Base-by-base conservation (phyloP, 2,888 invertebrate genomes). In the Meliscaeva auricollis region DNA sequence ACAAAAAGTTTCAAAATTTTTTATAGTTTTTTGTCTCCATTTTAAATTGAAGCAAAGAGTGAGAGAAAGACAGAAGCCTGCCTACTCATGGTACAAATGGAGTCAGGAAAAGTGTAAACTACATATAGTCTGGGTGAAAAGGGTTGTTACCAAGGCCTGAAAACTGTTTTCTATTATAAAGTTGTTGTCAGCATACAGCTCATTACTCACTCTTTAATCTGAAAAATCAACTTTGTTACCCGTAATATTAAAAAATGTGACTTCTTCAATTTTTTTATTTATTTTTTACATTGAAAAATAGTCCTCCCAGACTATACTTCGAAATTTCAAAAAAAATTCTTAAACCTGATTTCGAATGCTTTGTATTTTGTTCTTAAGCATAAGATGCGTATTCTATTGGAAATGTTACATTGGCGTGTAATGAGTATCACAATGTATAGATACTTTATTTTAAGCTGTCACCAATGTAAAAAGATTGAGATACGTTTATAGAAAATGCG, bases 401-500 rank as follows among this genome's bases (percentile, higher is more conserved):
- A 85, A 85, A 85, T 85, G 81, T 77, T 85, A 81, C 76, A 85
- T 85, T 76, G 85, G 85, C 73, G 70, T 72, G 66, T 84, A 76
- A 80, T 66, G 38, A 52, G 44, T 66, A 66, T 30, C 54, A 58
- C 35, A 58, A 58, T 66, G 7, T 38, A 38, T 38, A 38, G 3
- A 64, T 44, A 50, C 46, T 60, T 79, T 64, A 50, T 48, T 72
- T 66, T 69, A 50, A 68, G 35, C 56, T 77, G 85, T 56, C 73
- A 81, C 68, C 85, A 73, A 77, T 85, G 81, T 85, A 77, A 69
- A 85, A 69, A 76, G 72, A 85, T 85, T 81, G 76, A 81, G 76
- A 81, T 85, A 77, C 73, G 73, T 38, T 62, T 64, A 17, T 46
- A 64, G 30, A 50, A 85, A 80, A 72, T 70, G 76, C 73, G 79